phyloP scores from a whole-genome alignment of 2,888 invertebrate species.

The Lobophora halterata region DNA sequence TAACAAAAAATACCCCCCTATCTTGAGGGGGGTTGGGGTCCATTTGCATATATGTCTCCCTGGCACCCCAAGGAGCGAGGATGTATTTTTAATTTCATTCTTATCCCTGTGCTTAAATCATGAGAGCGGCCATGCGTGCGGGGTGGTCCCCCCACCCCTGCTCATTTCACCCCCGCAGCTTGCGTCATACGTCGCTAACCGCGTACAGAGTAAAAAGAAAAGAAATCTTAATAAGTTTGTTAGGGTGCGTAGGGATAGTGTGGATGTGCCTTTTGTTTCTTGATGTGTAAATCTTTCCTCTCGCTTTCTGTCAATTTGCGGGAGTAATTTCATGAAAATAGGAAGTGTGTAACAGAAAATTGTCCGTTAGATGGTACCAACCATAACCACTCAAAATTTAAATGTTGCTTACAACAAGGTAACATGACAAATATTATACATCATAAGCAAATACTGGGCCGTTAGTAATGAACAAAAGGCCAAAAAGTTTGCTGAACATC shows the following conservation, averaged over 20 bases:
- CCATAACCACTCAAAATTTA: no score
- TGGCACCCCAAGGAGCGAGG: slow-evolving; percentile 77
- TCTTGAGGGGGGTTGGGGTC: slow-evolving; percentile 69
- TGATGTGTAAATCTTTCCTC: no score
- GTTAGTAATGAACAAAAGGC: no score
- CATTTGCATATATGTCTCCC: slow-evolving; percentile 81
- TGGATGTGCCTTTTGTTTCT: slow-evolving; percentile 56
- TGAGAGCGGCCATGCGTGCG: slow-evolving; percentile 81
- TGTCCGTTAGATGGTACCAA: no score
- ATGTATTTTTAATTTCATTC: slow-evolving; percentile 82
- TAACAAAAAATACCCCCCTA: slow-evolving; percentile 77
- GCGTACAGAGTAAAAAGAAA: slow-evolving; percentile 79
- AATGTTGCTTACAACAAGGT: no score
- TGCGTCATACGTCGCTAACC: slow-evolving; percentile 81
- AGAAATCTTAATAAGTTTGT: slow-evolving; percentile 81
- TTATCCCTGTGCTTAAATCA: slow-evolving; percentile 81
- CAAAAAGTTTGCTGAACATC: no score
- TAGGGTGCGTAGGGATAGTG: slow-evolving; percentile 61
- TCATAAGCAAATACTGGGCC: no score
- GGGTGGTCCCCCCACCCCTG: slow-evolving; percentile 47
- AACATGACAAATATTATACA: no score
- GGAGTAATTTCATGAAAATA: no score
- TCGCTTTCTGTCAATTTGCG: no score
- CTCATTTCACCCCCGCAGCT: slow-evolving; percentile 54
- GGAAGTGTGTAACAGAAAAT: no score